Evolutionary conservation across 2,113 vertebrate genomes (phyloP).

Genomic region (Pangasianodon hypophthalmus): DNA sequence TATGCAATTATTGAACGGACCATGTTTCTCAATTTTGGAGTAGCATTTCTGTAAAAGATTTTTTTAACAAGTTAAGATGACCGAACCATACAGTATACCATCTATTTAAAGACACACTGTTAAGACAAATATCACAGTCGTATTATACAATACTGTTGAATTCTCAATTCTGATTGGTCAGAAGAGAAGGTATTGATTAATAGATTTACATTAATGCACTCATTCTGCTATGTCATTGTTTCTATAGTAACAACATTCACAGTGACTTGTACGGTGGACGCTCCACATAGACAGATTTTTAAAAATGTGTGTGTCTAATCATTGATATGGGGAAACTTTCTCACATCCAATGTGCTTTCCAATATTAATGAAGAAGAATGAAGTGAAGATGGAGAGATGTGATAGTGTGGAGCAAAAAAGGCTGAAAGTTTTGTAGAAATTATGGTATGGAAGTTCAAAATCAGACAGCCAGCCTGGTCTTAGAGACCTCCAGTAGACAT

Average conservation of each 20-base stretch:
- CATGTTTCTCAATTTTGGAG: not conserved
- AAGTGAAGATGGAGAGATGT: not conserved
- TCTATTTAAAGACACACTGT: not conserved
- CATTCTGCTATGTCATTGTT: not conserved
- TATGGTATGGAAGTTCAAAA: not conserved
- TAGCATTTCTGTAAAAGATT: not conserved
- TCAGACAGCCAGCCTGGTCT: not conserved
- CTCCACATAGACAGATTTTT: not conserved
- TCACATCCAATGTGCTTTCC: not conserved
- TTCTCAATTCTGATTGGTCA: not conserved
- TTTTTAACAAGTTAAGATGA: not conserved
- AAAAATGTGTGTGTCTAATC: not conserved
- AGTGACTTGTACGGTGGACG: not conserved
- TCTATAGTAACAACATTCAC: not conserved
- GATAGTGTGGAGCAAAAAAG: not conserved
- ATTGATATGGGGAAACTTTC: not conserved
- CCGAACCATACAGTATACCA: not conserved
- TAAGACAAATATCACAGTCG: not conserved
- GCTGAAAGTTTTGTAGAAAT: not conserved
- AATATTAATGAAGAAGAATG: not conserved
- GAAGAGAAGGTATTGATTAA: not conserved
- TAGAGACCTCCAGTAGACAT: not conserved
- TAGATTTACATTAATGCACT: not conserved
- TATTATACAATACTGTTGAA: not conserved
- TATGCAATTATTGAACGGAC: not conserved